Evolutionary conservation across 2,113 vertebrate species (phyloP).

Genomic region (Ictidomys tridecemlineatus): DNA sequence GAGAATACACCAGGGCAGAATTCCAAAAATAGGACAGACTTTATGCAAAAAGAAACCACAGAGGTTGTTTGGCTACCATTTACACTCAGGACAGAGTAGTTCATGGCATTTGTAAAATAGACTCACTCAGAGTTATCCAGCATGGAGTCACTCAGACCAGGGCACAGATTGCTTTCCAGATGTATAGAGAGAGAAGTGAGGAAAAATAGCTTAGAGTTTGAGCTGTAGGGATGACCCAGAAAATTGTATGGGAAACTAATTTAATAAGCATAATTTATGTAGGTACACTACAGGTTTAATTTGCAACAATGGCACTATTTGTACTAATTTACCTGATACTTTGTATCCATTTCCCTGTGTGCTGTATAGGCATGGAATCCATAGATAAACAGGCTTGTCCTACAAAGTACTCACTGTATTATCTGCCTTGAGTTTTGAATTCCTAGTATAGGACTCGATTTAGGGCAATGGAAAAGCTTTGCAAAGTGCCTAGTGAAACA

Average conservation of each 20-base stretch:
- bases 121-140: no score
- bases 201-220: neutral
- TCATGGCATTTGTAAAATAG: neutral
- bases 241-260: neutral
- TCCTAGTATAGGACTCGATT: neutral
- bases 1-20: neutral
- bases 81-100: neutral
- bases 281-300: neutral
- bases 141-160: no score
- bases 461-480: neutral
- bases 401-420: neutral
- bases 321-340: neutral
- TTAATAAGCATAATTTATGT: slow-evolving; percentile 3
- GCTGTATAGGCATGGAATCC: neutral
- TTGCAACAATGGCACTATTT: neutral
- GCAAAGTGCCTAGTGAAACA: neutral
- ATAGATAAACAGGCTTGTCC: neutral
- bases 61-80: neutral
- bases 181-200: neutral
- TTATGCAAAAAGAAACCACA: neutral
- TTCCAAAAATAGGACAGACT: neutral
- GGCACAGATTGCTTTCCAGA: neutral
- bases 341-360: neutral
- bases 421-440: neutral
- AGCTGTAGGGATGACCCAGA: neutral